Evolutionary conservation across 2,888 invertebrate species (phyloP), one percentile per base, ranked within the genome.

Genomic region (Caenorhabditis sulstoni): DNA sequence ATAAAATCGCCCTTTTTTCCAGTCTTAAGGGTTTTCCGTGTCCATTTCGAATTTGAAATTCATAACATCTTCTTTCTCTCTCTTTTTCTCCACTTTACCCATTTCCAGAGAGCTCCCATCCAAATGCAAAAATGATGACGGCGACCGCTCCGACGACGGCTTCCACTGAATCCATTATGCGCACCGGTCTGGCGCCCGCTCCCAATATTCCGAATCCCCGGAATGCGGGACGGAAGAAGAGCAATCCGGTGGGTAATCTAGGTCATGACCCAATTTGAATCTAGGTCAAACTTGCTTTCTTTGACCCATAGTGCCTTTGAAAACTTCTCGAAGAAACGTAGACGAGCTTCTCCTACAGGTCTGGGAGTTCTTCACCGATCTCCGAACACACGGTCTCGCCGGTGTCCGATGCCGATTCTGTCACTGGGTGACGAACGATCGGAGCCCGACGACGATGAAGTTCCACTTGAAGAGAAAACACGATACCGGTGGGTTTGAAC

Each of bases 291-390:
- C n/a, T n/a, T n/a, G n/a, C n/a, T n/a, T n/a, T n/a, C n/a, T n/a
- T n/a, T n/a, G n/a, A n/a, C n/a, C n/a, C n/a, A n/a, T n/a, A n/a
- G n/a, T n/a, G n/a, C n/a, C n/a, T n/a, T n/a, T n/a, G n/a, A n/a
- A n/a, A n/a, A n/a, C n/a, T n/a, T n/a, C n/a, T n/a, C n/a, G n/a
- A n/a, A n/a, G n/a, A n/a, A n/a, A n/a, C n/a, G n/a, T n/a, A n/a
- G n/a, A n/a, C n/a, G n/a, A n/a, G n/a, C n/a, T n/a, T n/a, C n/a
- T n/a, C n/a, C n/a, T 82, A 20, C 66, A 85, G 85, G 85, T 85
- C 11, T 86, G 86, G 86, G 86, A 86, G 52, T 86, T 86, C 64
- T 86, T 86, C 83, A 85, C 85, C n/a, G 86, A 86, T 67, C 75
- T 86, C 1, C 77, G 86, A 16, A 62, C 79, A 16, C 81, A 86